These are phyloP conservation scores for Crematogaster levior DNA, from an alignment of 2,888 invertebrate species.

Conservation along the genomic window DNA sequence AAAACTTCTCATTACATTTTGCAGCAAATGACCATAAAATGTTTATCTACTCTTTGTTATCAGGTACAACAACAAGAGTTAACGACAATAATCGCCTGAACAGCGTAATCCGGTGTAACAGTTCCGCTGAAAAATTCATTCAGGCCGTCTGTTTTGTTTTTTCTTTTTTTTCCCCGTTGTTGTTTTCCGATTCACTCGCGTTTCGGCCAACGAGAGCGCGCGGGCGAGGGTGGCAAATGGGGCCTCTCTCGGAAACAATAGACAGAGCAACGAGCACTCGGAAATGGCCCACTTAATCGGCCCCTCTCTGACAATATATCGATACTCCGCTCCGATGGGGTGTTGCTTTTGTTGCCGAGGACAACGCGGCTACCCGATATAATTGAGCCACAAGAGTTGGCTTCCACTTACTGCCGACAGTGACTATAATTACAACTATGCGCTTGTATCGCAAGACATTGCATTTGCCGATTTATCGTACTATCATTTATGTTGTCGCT, in stretches of 20 bases:
- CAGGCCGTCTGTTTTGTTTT: background rate
- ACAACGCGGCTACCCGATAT: slow-evolving; percentile 49
- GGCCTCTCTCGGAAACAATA: slow-evolving; percentile 65
- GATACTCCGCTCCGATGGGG: slow-evolving; percentile 51
- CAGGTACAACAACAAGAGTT: background rate
- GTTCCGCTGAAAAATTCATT: slow-evolving; percentile 33
- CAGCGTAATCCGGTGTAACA: background rate
- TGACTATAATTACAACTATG: background rate
- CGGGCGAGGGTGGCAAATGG: slow-evolving; percentile 63
- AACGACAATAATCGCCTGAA: slow-evolving; percentile 23
- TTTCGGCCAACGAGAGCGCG: slow-evolving; percentile 35
- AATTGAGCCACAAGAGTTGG: slow-evolving; percentile 52
- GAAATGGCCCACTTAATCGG: slow-evolving; percentile 70
- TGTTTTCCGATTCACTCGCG: slow-evolving; percentile 16
- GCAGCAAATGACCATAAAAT: background rate
- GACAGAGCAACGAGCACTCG: slow-evolving; percentile 63
- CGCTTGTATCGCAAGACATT: slow-evolving; percentile 9
- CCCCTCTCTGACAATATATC: slow-evolving; percentile 59
- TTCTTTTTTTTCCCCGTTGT: background rate
- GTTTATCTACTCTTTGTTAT: background rate
- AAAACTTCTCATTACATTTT: slow-evolving; percentile 9
- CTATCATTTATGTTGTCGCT: background rate
- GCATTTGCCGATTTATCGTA: slow-evolving; percentile 15
- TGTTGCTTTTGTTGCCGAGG: slow-evolving; percentile 57
- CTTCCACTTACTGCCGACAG: slow-evolving; percentile 9